Conservation (phyloP, 2,113 vertebrate species). For the Gasterosteus nipponicus region DNA sequence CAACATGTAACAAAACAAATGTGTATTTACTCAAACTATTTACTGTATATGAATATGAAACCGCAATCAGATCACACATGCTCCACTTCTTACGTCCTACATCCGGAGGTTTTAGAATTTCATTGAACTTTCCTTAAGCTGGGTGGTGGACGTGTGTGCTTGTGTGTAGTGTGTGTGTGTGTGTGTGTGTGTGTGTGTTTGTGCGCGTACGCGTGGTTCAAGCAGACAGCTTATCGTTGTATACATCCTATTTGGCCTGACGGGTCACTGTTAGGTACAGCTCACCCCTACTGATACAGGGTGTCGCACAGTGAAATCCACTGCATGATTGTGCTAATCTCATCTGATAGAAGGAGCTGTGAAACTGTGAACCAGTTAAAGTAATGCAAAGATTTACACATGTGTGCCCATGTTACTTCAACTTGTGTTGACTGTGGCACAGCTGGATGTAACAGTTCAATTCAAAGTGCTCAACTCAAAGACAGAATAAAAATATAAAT, state of each 20-base stretch:
- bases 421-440: constrained; percentile 33
- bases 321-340: constrained; percentile 79
- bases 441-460: constrained; percentile 12
- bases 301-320: constrained; percentile 75
- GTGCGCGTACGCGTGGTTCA: constrained; percentile 49
- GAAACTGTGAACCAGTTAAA: constrained; percentile 65
- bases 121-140: constrained; percentile 65
- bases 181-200: constrained; percentile 17
- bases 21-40: constrained; percentile 28
- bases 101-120: constrained; percentile 71
- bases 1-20: neutral
- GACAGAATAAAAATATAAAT: neutral
- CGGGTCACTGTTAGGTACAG: constrained; percentile 81
- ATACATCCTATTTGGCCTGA: constrained; percentile 80
- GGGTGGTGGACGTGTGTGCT: constrained; percentile 16
- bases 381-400: constrained; percentile 53
- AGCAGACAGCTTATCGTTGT: constrained; percentile 80
- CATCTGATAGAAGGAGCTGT: constrained; percentile 74
- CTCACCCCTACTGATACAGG: constrained; percentile 72
- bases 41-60: constrained; percentile 45
- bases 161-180: constrained; percentile 9
- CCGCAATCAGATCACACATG: constrained; percentile 48
- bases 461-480: constrained; percentile 14
- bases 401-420: constrained; percentile 23
- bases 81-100: constrained; percentile 55